phyloP scores from a whole-genome alignment of 2,113 vertebrate species.

The Pyxicephalus adspersus region DNA sequence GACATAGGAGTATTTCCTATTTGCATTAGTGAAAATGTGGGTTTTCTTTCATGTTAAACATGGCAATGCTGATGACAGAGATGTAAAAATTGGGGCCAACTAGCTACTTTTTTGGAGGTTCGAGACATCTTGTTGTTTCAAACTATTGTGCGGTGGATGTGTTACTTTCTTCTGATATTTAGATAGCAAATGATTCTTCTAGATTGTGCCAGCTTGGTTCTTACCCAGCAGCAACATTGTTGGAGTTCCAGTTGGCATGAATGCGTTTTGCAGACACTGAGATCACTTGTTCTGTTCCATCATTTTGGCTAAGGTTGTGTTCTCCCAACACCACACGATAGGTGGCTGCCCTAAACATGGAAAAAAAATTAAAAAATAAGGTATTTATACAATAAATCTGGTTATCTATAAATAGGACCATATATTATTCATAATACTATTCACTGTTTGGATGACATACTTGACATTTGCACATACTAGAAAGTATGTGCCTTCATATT shows the following conservation, averaged over 20 bases:
- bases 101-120: too few relatives aligned
- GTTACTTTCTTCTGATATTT: neutral
- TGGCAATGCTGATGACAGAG: too few relatives aligned
- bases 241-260: conserved; percentile 77
- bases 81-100: too few relatives aligned
- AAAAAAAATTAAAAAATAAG: neutral
- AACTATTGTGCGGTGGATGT: neutral
- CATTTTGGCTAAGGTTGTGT: conserved; percentile 73
- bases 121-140: too few relatives aligned
- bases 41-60: too few relatives aligned
- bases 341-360: conserved; percentile 58
- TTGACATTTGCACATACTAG: neutral
- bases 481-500: neutral
- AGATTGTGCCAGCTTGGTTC: conserved; percentile 10
- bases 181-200: too few relatives aligned
- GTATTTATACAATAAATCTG: neutral
- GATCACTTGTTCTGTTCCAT: conserved; percentile 80
- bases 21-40: too few relatives aligned
- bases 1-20: too few relatives aligned
- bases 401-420: neutral
- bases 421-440: neutral
- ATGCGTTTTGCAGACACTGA: conserved; percentile 70
- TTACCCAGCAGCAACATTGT: conserved; percentile 75
- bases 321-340: conserved; percentile 85
- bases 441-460: neutral